These are phyloP conservation scores for Notechis scutatus DNA, from an alignment of 2,113 vertebrate genomes.

Conservation along the genomic window DNA sequence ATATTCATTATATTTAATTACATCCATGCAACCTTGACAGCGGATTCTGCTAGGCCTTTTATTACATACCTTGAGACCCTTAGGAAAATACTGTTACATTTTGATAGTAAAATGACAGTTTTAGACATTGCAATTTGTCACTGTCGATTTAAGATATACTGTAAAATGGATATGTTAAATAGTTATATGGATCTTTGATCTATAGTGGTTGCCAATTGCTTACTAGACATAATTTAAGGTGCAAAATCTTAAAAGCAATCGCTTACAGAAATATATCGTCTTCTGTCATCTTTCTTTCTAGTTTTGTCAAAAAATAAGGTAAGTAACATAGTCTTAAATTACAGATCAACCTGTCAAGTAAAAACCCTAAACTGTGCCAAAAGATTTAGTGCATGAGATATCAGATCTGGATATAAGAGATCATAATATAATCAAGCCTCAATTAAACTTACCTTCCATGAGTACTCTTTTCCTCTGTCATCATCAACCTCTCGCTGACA, in stretches of 20 bases:
- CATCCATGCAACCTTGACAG: not conserved
- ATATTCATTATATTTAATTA: not conserved
- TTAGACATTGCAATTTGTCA: not conserved
- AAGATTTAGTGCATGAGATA: not conserved
- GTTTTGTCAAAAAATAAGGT: too few relatives aligned
- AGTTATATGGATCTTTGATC: not conserved
- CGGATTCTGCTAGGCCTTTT: not conserved
- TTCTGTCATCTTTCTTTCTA: not conserved
- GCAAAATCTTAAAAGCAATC: not conserved
- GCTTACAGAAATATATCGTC: not conserved
- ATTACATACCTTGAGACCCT: not conserved
- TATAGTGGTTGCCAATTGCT: not conserved
- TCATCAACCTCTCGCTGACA: conserved; percentile 79
- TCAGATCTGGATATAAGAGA: not conserved
- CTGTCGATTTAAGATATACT: not conserved
- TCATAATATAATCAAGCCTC: not conserved
- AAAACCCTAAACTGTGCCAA: not conserved
- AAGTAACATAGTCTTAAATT: not conserved
- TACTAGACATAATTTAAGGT: not conserved
- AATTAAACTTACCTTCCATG: conserved; percentile 79
- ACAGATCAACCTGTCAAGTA: not conserved
- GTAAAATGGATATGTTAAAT: not conserved
- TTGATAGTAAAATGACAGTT: not conserved
- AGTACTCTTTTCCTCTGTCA: conserved; percentile 73
- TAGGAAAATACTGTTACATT: not conserved